Conservation (phyloP, 2,113 vertebrate species). For the Pseudopodoces humilis region DNA sequence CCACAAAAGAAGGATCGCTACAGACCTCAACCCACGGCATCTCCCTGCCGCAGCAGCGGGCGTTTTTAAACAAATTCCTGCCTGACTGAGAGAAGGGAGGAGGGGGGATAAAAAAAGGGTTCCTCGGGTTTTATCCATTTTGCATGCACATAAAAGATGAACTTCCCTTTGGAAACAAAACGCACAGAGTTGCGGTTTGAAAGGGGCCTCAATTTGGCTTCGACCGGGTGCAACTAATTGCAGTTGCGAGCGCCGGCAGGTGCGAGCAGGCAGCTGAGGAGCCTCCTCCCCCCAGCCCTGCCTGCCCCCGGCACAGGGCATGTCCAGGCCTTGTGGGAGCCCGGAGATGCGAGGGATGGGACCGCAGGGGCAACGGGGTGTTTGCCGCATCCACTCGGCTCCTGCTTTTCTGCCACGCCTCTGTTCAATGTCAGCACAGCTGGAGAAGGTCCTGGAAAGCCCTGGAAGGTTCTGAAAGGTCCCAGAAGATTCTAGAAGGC, state of each 20-base stretch:
- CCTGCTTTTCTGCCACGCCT: rapidly evolving
- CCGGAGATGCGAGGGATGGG: rapidly evolving
- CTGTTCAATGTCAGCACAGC: rapidly evolving
- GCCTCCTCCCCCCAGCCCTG: background rate
- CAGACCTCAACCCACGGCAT: background rate
- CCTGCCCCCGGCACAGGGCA: background rate
- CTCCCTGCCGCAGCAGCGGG: background rate
- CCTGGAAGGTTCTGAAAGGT: background rate
- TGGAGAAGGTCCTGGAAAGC: background rate
- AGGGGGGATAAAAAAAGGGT: background rate
- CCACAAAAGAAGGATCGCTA: background rate
- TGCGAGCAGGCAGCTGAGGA: slow-evolving; percentile 53
- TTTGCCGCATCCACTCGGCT: rapidly evolving
- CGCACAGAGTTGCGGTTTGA: slow-evolving; percentile 29
- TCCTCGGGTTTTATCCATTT: slow-evolving; percentile 53
- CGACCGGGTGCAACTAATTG: slow-evolving; percentile 52
- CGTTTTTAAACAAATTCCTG: background rate
- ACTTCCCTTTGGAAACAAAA: slow-evolving; percentile 64
- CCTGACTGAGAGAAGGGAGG: background rate
- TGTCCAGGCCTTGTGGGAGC: background rate
- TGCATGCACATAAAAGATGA: slow-evolving; percentile 58
- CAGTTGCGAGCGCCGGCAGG: slow-evolving; percentile 10
- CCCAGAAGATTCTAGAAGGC: background rate
- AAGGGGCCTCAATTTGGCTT: slow-evolving; percentile 55
- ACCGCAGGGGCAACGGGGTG: rapidly evolving